These are phyloP conservation scores for Micromys minutus DNA, from an alignment of 2,113 vertebrate genomes.

Conservation along the genomic window DNA sequence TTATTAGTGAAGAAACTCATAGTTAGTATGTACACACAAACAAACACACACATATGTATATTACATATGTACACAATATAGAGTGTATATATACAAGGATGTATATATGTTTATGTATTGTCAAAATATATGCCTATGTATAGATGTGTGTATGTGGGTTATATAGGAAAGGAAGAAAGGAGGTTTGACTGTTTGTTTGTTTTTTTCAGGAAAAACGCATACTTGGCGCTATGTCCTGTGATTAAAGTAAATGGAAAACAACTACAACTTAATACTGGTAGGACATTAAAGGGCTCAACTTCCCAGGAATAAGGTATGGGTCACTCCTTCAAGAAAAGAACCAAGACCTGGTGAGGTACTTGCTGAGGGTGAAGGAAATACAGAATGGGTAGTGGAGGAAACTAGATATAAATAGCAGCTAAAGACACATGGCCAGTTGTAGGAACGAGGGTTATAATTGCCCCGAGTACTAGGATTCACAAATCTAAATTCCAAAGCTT, in stretches of 20 bases:
- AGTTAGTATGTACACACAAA: not conserved
- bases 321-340: not conserved
- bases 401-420: not conserved
- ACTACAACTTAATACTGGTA: not conserved
- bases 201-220: not conserved
- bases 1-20: not conserved
- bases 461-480: not conserved
- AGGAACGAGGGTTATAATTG: not conserved
- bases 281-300: not conserved
- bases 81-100: too few relatives aligned
- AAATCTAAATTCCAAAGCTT: not conserved
- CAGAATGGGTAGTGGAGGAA: not conserved
- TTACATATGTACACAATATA: too few relatives aligned
- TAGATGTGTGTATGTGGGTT: not conserved
- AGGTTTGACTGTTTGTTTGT: not conserved
- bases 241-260: not conserved
- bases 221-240: not conserved
- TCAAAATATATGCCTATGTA: not conserved
- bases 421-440: not conserved
- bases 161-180: not conserved
- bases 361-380: not conserved
- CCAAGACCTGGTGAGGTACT: not conserved
- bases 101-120: too few relatives aligned
- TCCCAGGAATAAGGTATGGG: not conserved
- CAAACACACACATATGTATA: too few relatives aligned